A percentile compares a stretch with the other conserved stretches of the same genome.
Evolutionary conservation across 2,797 vertebrate genomes (phyloP).

Genomic region (Microchirus variegatus): DNA sequence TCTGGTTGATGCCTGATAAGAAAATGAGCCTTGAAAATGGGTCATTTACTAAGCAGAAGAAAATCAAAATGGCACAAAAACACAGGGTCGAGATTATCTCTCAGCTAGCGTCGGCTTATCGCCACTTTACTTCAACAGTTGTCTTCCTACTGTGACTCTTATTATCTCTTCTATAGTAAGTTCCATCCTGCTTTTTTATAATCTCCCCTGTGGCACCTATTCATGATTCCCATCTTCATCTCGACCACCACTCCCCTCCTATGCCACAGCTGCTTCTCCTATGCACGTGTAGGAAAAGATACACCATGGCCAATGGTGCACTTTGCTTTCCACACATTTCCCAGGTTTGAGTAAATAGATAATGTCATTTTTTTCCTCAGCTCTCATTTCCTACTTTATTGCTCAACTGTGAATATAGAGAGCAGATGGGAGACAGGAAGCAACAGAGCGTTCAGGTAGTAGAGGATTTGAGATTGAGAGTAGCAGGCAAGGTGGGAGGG

Average conservation of each 20-base stretch:
- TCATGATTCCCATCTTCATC: slow-evolving; percentile 19
- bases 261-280: background rate
- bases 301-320: background rate
- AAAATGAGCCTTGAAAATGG: slow-evolving; percentile 61
- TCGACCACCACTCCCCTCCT: background rate
- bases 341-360: slow-evolving; percentile 50
- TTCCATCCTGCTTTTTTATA: background rate
- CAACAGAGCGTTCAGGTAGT: slow-evolving; percentile 44
- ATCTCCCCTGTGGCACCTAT: background rate
- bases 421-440: slow-evolving; percentile 52
- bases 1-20: slow-evolving; percentile 68
- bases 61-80: slow-evolving; percentile 54
- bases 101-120: slow-evolving; percentile 53
- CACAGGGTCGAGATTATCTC: slow-evolving; percentile 56
- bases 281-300: background rate
- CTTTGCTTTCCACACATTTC: slow-evolving; percentile 44
- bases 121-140: slow-evolving; percentile 30
- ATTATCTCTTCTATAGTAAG: slow-evolving; percentile 12
- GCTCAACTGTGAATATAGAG: slow-evolving; percentile 46
- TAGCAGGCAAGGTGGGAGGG: slow-evolving; percentile 12
- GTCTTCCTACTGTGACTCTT: slow-evolving; percentile 19
- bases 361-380: slow-evolving; percentile 42
- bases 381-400: slow-evolving; percentile 40
- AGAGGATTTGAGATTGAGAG: slow-evolving; percentile 41
- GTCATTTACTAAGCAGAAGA: slow-evolving; percentile 59